Conservation (phyloP, 2,888 invertebrate genomes). For the Cephus nigrinus region DNA sequence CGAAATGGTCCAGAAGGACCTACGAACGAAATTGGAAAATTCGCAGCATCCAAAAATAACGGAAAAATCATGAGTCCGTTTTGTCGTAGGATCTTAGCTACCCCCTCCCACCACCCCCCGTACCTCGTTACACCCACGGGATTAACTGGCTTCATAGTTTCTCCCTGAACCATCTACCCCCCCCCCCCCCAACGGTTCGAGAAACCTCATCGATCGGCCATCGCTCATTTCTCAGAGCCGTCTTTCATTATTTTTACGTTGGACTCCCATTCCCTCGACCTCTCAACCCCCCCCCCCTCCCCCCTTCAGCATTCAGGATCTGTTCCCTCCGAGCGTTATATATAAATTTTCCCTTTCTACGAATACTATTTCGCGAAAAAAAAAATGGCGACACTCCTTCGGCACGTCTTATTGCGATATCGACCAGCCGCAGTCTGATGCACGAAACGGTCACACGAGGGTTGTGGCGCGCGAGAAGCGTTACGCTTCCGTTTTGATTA, state of each 20-base stretch:
- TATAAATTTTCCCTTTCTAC: not conserved
- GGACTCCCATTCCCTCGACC: not conserved
- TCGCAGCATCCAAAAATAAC: not conserved
- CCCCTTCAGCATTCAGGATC: too few relatives aligned
- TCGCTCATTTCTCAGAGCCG: not conserved
- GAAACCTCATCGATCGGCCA: not conserved
- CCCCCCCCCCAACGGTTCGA: not conserved
- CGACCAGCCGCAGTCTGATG: not conserved
- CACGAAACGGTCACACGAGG: not conserved
- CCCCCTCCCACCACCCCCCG: too few relatives aligned
- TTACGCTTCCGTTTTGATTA: not conserved
- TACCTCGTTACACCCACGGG: not conserved
- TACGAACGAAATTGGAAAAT: not conserved
- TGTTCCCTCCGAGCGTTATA: not conserved
- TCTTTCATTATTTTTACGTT: not conserved
- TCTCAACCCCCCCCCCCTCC: too few relatives aligned
- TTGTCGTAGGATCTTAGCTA: not conserved
- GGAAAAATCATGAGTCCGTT: not conserved
- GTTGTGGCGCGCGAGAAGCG: not conserved
- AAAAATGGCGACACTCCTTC: not conserved
- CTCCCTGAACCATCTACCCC: not conserved
- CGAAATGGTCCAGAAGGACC: not conserved
- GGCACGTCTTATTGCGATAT: not conserved
- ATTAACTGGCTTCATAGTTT: not conserved
- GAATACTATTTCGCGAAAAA: not conserved